Conservation (phyloP, 1,140 invertebrate species). For the Orius insidiosus region DNA sequence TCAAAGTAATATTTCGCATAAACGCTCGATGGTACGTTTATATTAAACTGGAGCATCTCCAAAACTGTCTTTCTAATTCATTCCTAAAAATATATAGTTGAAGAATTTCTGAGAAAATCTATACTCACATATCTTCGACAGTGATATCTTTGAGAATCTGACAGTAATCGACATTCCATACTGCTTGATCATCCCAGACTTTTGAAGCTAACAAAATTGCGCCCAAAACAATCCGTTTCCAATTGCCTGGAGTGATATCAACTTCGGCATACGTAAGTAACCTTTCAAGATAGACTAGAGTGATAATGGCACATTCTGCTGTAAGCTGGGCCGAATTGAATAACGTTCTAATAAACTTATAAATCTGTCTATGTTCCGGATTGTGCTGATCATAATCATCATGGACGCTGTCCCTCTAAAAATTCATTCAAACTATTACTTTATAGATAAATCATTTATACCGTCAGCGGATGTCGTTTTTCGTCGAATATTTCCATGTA, state of each 20-base stretch:
- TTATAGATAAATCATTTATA: conserved; percentile 27
- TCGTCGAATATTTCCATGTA: conserved; percentile 98
- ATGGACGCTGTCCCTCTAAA: conserved; percentile 64
- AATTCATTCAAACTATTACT: conserved; percentile 2
- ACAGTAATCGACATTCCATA: conserved; percentile 99
- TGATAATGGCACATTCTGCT: conserved; percentile 99
- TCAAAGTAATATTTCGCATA: conserved; percentile 99
- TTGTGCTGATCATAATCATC: conserved; percentile 85
- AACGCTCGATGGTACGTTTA: conserved; percentile 98
- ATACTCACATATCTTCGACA: conserved; percentile 91
- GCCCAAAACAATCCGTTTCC: conserved; percentile 93
- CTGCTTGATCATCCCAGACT: conserved; percentile 99
- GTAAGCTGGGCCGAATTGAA: conserved; percentile 98
- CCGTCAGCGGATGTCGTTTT: conserved; percentile 83
- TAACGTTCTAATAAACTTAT: conserved; percentile 93
- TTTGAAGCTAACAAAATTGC: conserved; percentile 98
- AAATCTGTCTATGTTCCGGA: conserved; percentile 94
- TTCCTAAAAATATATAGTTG: conserved; percentile 60
- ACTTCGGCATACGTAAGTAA: conserved; percentile 97
- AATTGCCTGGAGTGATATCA: conserved; percentile 92
- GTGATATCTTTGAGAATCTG: conserved; percentile 98
- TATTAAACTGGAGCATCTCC: conserved; percentile 98
- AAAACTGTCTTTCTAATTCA: conserved; percentile 96
- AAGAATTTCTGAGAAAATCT: conserved; percentile 10
- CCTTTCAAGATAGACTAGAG: conserved; percentile 84